A percentile compares a stretch with the other conserved stretches of the same genome.
Evolutionary conservation across 2,888 invertebrate genomes (phyloP).

Genomic region (Gymnosoma rotundatum): DNA sequence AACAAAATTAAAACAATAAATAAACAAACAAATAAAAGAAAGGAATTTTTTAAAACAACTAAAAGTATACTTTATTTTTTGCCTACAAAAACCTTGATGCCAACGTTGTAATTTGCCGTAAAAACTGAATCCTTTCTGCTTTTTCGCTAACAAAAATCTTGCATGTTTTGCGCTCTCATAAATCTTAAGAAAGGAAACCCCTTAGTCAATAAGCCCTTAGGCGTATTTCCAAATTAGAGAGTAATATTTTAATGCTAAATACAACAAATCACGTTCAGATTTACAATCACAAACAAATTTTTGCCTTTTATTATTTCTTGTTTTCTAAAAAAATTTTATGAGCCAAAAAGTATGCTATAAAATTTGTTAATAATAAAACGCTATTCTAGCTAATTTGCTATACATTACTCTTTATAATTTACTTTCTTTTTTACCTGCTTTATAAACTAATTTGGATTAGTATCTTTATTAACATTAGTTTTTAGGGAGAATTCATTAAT

Average conservation of each 20-base stretch:
- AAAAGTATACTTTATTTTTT: background rate
- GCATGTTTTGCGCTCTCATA: no score
- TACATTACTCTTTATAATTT: background rate
- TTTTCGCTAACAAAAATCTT: no score
- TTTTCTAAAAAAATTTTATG: background rate
- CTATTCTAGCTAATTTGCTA: background rate
- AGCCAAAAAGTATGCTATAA: constrained; percentile 34
- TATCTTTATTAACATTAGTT: constrained; percentile 4
- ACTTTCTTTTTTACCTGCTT: constrained; percentile 10
- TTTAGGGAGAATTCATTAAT: constrained; percentile 13
- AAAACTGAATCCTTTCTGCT: no score
- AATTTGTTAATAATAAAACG: background rate
- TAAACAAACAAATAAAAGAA: background rate
- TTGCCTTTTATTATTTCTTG: background rate
- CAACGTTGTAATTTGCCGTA: no score
- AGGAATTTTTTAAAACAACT: background rate
- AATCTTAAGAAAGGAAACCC: no score
- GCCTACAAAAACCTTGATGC: no score
- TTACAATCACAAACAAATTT: background rate
- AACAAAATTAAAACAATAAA: constrained; percentile 17
- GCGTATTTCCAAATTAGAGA: no score
- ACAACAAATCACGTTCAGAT: no score
- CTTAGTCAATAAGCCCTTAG: no score
- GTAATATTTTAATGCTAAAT: no score
- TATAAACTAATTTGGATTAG: background rate